phyloP scores from a whole-genome alignment of 2,113 vertebrate species.

The Urocitellus parryii region DNA sequence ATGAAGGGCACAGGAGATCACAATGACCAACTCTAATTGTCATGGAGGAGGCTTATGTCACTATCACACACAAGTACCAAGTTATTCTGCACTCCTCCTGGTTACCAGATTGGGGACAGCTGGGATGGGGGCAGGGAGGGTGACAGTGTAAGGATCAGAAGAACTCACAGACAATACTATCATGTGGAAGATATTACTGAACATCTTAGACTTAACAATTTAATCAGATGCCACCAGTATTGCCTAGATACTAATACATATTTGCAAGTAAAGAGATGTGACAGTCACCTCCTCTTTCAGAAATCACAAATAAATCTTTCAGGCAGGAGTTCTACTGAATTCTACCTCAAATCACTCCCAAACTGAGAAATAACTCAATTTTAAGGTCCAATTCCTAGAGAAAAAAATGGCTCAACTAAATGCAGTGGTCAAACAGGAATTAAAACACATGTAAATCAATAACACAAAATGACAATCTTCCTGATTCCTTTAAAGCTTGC shows the following conservation, averaged over 20 bases:
- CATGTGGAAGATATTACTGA: too few species aligned
- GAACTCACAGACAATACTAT: neutral
- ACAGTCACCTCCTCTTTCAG: neutral
- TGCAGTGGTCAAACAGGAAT: neutral
- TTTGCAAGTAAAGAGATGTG: neutral
- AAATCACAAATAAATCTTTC: neutral
- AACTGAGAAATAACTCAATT: slow-evolving; percentile 4
- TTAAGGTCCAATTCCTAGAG: neutral
- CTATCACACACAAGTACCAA: neutral
- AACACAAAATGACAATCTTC: neutral
- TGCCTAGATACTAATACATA: neutral
- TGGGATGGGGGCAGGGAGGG: too few species aligned
- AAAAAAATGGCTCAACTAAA: neutral
- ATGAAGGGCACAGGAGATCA: neutral
- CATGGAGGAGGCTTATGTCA: neutral
- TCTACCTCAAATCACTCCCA: neutral
- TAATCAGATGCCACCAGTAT: neutral
- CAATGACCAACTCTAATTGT: neutral
- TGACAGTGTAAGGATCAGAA: neutral
- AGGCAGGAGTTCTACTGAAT: neutral
- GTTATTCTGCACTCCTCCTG: neutral
- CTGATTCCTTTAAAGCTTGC: neutral
- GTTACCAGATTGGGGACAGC: neutral
- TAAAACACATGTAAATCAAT: neutral
- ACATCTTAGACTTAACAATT: neutral